phyloP scores from a whole-genome alignment of 2,888 invertebrate species.

The Thera obeliscata region DNA sequence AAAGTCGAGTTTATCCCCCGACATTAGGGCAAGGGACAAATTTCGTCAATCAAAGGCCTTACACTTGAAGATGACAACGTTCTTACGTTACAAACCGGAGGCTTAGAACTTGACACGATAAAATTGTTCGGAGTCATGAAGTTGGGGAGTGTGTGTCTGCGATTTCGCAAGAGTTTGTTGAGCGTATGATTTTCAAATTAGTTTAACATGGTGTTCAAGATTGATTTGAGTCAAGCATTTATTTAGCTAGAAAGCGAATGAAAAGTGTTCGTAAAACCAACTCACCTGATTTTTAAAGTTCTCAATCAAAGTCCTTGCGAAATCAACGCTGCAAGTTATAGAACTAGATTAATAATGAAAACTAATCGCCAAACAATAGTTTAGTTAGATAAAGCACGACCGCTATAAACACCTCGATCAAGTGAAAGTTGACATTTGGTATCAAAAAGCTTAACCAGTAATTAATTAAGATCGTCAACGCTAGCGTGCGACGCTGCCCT shows the following conservation, averaged over 20 bases:
- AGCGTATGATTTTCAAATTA: not conserved
- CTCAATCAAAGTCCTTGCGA: too few relatives aligned
- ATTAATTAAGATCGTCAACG: slow-evolving; percentile 46
- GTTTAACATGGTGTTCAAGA: not conserved
- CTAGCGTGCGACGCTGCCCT: slow-evolving; percentile 45
- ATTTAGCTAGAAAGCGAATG: not conserved
- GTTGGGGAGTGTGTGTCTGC: slow-evolving; percentile 6
- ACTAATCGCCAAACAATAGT: too few relatives aligned
- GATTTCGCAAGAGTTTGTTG: not conserved
- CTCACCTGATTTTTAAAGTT: too few relatives aligned
- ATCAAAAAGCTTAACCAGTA: slow-evolving; percentile 44
- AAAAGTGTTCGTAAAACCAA: too few relatives aligned
- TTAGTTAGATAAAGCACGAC: too few relatives aligned
- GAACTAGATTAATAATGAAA: too few relatives aligned
- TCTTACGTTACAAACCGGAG: slow-evolving; percentile 74
- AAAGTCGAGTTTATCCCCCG: slow-evolving; percentile 64
- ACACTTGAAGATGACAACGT: slow-evolving; percentile 75
- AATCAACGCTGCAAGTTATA: too few relatives aligned
- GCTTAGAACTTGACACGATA: slow-evolving; percentile 74
- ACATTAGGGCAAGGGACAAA: slow-evolving; percentile 56
- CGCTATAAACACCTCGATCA: slow-evolving; percentile 32
- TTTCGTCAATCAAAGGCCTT: slow-evolving; percentile 75
- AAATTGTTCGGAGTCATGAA: slow-evolving; percentile 55
- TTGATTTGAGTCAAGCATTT: not conserved
- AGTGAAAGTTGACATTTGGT: slow-evolving; percentile 29